Evolutionary conservation across 2,113 vertebrate species (phyloP).

Genomic region (Cyprinodon brontotheroides): DNA sequence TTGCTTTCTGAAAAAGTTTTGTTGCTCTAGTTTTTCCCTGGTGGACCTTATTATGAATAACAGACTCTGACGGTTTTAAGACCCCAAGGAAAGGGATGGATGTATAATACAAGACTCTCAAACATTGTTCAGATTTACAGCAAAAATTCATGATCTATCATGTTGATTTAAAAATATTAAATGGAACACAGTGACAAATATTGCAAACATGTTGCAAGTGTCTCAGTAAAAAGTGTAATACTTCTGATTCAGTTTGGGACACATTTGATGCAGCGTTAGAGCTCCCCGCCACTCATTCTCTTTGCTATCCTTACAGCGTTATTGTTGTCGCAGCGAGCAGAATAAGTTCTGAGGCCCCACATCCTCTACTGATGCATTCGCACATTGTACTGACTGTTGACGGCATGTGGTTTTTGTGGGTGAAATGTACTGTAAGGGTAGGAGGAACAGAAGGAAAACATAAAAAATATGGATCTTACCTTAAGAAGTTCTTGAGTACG

Average conservation of each 20-base stretch:
- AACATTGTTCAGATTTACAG: not conserved
- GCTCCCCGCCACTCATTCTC: slow-evolving; percentile 38
- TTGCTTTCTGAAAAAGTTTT: slow-evolving; percentile 38
- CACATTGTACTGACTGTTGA: slow-evolving; percentile 52
- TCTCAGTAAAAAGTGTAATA: not conserved
- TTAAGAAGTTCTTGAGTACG: slow-evolving; percentile 61
- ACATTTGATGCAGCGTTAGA: slow-evolving; percentile 47
- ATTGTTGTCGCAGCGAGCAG: slow-evolving; percentile 48
- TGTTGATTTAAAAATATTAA: slow-evolving; percentile 16
- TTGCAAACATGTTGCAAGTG: slow-evolving; percentile 4
- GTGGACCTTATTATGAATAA: slow-evolving; percentile 39
- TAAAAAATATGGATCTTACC: slow-evolving; percentile 64
- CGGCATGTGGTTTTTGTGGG: slow-evolving; percentile 55
- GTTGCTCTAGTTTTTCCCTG: not conserved
- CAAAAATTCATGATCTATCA: not conserved
- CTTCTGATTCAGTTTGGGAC: slow-evolving; percentile 15
- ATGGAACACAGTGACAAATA: slow-evolving; percentile 12
- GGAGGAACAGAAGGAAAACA: slow-evolving; percentile 36
- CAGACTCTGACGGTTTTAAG: slow-evolving; percentile 28
- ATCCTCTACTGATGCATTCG: slow-evolving; percentile 50
- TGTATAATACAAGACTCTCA: slow-evolving; percentile 33
- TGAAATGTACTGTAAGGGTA: slow-evolving; percentile 59
- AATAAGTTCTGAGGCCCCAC: slow-evolving; percentile 59
- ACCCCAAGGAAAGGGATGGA: slow-evolving; percentile 19
- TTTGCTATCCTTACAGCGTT: slow-evolving; percentile 60